Evolutionary conservation across 2,888 invertebrate genomes (phyloP), one percentile per base, ranked within the genome.

Genomic region (Junonia oenone): DNA sequence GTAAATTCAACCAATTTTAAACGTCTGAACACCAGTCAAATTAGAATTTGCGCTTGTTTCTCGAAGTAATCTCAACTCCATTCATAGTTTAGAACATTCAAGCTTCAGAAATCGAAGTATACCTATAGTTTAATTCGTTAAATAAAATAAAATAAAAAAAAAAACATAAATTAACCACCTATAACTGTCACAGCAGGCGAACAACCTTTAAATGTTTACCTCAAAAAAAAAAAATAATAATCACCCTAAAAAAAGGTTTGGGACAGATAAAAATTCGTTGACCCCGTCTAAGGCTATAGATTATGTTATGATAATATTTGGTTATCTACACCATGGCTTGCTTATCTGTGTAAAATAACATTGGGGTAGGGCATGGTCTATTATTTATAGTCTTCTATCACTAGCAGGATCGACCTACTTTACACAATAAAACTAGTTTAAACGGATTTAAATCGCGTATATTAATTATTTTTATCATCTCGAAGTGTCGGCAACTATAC

Each of bases 241-340:
- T 35, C 45, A 33, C 37, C 50, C 38, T 38, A 46, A 50, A 50
- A 49, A 50, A 45, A 48, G 35, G 35, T 43, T 35, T 43, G 31
- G 45, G 37, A 31, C 13, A 48, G 56, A 59, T 59, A 59, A 59
- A 13, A 51, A 48, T 31, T 46, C 59, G 37, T 54, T 59, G 59
- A 59, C 56, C 59, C 47, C 53, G 37, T 31, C 27, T 37, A 6
- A 49, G 17, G 49, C 45, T 26, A 26, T 43, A 37, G 37, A 53
- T 53, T 53, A 53, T 53, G 40, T 47, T 40, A 38, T 15, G 37
- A 22, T 29, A 52, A 52, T 53, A 40, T 53, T 53, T 53, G 46
- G 38, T 38, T 48, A 54, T 54, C 54, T 29, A 33, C 47, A 54
- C 14, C 27, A 38, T 17, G 31, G 22, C 4, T 40, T 40, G 14